These are phyloP conservation scores for Lasioglossum figueresi DNA, from an alignment of 2,888 invertebrate species.

Conservation along the genomic window DNA sequence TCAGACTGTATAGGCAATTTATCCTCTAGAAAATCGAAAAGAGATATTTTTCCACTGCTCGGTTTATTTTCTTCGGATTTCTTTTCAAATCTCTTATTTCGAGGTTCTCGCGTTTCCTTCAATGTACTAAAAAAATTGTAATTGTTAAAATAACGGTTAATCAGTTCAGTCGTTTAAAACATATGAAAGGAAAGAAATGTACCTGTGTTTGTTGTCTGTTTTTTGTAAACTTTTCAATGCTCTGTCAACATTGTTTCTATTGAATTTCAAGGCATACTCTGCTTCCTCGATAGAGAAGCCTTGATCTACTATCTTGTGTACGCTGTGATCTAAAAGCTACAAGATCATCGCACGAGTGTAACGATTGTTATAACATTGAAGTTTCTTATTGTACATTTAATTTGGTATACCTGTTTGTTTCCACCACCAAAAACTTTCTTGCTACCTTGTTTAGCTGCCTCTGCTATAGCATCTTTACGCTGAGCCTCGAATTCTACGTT, in stretches of 20 bases:
- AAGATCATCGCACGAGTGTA: conserved; percentile 15
- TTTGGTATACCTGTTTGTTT: conserved; percentile 82
- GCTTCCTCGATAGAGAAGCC: conserved; percentile 92
- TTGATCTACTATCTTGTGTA: conserved; percentile 92
- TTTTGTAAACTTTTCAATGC: conserved; percentile 89
- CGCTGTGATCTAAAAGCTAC: conserved; percentile 89
- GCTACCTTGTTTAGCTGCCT: conserved; percentile 89
- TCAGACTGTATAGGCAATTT: conserved; percentile 88
- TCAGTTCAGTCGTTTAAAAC: neutral
- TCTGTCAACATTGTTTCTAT: conserved; percentile 90
- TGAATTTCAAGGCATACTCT: conserved; percentile 88
- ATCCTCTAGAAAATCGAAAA: conserved; percentile 93
- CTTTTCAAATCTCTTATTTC: conserved; percentile 80
- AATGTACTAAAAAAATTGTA: conserved; percentile 42
- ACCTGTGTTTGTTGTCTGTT: conserved; percentile 77
- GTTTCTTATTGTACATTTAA: neutral
- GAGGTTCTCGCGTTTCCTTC: conserved; percentile 82
- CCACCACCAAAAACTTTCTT: conserved; percentile 86
- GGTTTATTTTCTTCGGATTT: conserved; percentile 89
- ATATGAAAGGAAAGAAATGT: conserved; percentile 29
- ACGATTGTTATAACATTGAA: conserved; percentile 11
- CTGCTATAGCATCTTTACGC: conserved; percentile 94
- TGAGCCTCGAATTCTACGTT: conserved; percentile 95
- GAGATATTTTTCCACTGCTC: conserved; percentile 89
- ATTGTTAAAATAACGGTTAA: neutral